Base-by-base conservation (phyloP, 2,888 invertebrate genomes). In the Willowsia nigromaculata region DNA sequence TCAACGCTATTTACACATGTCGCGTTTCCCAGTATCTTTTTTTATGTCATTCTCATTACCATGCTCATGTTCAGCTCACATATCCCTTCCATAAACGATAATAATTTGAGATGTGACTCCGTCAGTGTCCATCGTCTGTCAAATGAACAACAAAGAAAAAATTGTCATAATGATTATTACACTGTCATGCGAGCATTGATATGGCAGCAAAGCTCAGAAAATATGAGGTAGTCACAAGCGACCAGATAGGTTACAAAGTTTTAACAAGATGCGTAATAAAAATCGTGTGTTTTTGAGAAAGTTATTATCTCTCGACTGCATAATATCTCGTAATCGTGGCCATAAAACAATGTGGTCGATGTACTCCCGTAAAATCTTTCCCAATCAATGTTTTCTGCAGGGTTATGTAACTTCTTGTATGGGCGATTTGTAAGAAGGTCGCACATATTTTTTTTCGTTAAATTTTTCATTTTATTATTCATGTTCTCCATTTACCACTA, bases 231-330 rank as follows among this genome's bases (percentile, higher is more conserved):
- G 15, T 33, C 33, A 68, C n/a, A 0, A 18, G 22, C 68, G 40
- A 68, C 37, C 37, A 68, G 68, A 18, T 40, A 33, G 33, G 13
- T 62, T 62, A 30, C 62, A 33, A 62, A n/a, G 15, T 62, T n/a
- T n/a, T 62, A 62, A 68, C 68, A 37, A 40, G 68, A 68, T 65
- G 18, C 68, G 68, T 68, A 68, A 68, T 68, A 68, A 68, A 68
- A 68, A 40, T 68, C 40, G 37, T 62, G 37, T 62, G 62, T 22
- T n/a, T n/a, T 22, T 68, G 40, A 40, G 68, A 68, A 68, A 68
- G 68, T 68, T 68, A 22, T n/a, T 22, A 22, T 68, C 11, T 40
- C 4, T 37, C 7, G n/a, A 68, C 3, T 40, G 13, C 22, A 33
- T 1, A 6, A 18, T 40, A 68, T 68, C 40, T 40, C n/a, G 18